These are phyloP conservation scores for Andrena flavipes DNA, from an alignment of 2,888 invertebrate species.

Conservation along the genomic window DNA sequence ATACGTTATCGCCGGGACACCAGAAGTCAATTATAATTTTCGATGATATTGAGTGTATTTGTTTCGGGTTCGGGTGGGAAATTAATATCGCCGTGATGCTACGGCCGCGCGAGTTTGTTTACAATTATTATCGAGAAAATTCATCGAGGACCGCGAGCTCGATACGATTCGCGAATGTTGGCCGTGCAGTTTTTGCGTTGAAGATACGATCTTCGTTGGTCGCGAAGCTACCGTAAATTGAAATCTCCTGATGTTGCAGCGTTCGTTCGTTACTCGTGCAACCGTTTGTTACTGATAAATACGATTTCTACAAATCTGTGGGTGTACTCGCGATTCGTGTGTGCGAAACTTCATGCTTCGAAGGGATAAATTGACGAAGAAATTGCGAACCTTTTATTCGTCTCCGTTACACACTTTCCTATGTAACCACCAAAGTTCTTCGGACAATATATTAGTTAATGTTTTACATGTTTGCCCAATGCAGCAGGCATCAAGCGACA, in stretches of 20 bases:
- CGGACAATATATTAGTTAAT: too few species aligned
- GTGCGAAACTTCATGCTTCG: too few species aligned
- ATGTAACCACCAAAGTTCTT: too few species aligned
- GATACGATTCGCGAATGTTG: slow-evolving; percentile 42
- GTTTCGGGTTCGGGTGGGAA: slow-evolving; percentile 3
- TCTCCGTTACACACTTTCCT: too few species aligned
- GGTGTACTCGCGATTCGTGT: too few species aligned
- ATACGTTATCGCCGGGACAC: slow-evolving; percentile 33
- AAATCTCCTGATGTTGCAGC: slow-evolving; percentile 42
- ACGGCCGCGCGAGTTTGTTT: slow-evolving; percentile 42
- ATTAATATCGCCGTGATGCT: slow-evolving; percentile 39
- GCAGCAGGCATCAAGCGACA: background rate
- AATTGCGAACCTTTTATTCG: background rate
- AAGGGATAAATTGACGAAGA: background rate
- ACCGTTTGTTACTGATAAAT: slow-evolving; percentile 43
- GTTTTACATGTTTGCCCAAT: background rate
- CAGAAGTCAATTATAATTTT: slow-evolving; percentile 57
- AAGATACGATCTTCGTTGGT: slow-evolving; percentile 45
- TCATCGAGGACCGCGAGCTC: slow-evolving; percentile 43
- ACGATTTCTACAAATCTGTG: slow-evolving; percentile 39
- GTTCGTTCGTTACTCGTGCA: slow-evolving; percentile 24
- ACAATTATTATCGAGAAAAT: slow-evolving; percentile 63
- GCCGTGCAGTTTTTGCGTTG: slow-evolving; percentile 42
- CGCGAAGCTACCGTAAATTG: slow-evolving; percentile 54
- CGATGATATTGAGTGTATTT: slow-evolving; percentile 38